Evolutionary conservation across 64 coral and sea anemone species (phyloP), one percentile per base, ranked within the genome.

Genomic region (Pachyseris speciosa): DNA sequence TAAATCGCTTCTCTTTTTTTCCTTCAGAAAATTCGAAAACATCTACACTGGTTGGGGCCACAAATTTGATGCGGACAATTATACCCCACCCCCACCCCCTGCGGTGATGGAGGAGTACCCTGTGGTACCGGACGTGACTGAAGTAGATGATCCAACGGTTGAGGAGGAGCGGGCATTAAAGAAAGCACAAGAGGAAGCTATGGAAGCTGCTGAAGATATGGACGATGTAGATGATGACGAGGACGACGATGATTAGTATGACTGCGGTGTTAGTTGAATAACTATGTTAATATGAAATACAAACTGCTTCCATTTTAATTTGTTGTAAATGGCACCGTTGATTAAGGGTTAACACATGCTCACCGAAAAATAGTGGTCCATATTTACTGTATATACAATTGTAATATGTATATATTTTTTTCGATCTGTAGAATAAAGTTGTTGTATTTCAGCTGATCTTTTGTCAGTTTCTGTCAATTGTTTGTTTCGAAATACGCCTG

Each of bases 221-320:
- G 97, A 99, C 17, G 97, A 99, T 58, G 94, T 95, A 20, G 97
- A 99, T 89, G 97, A 99, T 70, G 96, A 95, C 17, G 95, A 97
- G 9, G 96, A 98, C 10, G 97, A 99, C n/a, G 97, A 99, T 83
- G 94, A 99, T 25, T 91, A 40, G 76, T 75, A 34, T 38, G 6
- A 71, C 27, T 64, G 27, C 5, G n/a, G n/a, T n/a, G n/a, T n/a
- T n/a, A n/a, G n/a, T n/a, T n/a, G n/a, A n/a, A n/a, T n/a, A 8
- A 28, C n/a, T 64, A 28, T 27, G 16, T 57, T 64, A 64, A 3
- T 9, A n/a, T 25, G 4, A 64, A 26, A 64, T 57, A 64, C 20
- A 64, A 3, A 28, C 6, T 30, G 59, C 22, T 64, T 64, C 22
- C n/a, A 1, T 8, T 64, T 11, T 19, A 28, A 29, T 4, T n/a